Evolutionary conservation across 2,113 vertebrate species (phyloP).

Genomic region (Misgurnus mizolepis): DNA sequence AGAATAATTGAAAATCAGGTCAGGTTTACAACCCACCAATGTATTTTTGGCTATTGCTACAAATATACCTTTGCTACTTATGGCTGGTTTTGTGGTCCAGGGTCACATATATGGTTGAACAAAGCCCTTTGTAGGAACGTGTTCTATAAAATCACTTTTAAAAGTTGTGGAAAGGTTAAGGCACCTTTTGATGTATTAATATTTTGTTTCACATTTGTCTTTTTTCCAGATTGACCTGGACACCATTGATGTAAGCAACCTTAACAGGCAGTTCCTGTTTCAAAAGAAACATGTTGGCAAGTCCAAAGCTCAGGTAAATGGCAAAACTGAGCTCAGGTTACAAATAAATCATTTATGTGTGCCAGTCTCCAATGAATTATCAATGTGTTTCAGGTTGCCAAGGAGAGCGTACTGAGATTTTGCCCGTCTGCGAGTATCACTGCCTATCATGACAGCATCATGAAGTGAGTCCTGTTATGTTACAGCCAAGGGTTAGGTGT

Average conservation of each 20-base stretch:
- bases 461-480: conserved; percentile 81
- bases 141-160: too few species aligned
- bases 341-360: not conserved
- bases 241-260: conserved; percentile 98
- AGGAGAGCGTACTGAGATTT: conserved; percentile 95
- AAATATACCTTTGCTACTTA: too few species aligned
- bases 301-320: conserved; percentile 92
- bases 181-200: not conserved
- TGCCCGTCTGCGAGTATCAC: conserved; percentile 91
- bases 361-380: not conserved
- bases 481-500: not conserved
- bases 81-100: too few species aligned
- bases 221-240: conserved; percentile 90
- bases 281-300: conserved; percentile 99
- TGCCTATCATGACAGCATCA: conserved; percentile 97
- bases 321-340: not conserved
- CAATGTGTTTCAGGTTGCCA: conserved; percentile 85
- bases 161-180: too few species aligned
- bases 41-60: too few species aligned
- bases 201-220: not conserved
- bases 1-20: too few species aligned
- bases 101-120: too few species aligned
- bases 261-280: conserved; percentile 98
- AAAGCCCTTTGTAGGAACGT: too few species aligned
- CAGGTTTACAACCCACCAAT: too few species aligned